A percentile compares a stretch with the other conserved stretches of the same genome.
Evolutionary conservation across 2,888 invertebrate species (phyloP).

Genomic region (Acleris sparsana): DNA sequence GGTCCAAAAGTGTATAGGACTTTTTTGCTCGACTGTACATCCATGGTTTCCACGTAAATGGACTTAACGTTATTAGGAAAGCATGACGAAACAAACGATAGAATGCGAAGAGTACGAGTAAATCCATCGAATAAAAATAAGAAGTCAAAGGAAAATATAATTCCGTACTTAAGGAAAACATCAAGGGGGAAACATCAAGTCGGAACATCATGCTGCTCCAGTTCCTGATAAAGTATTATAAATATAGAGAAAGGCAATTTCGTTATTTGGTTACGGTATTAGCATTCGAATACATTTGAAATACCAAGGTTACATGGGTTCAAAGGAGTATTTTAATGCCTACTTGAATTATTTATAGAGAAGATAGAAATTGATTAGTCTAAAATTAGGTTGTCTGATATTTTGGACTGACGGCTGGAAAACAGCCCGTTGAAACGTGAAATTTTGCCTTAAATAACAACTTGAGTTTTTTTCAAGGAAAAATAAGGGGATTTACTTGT

Average conservation of each 20-base stretch:
- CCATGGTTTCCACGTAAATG: slow-evolving; percentile 7
- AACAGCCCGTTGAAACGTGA: no score
- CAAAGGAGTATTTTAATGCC: no score
- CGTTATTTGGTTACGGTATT: not conserved
- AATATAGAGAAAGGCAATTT: slow-evolving; percentile 4
- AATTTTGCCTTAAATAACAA: no score
- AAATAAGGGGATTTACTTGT: no score
- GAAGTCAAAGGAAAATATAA: slow-evolving; percentile 39
- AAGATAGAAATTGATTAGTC: no score
- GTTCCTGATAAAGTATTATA: slow-evolving; percentile 27
- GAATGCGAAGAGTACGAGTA: slow-evolving; percentile 13
- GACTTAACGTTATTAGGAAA: slow-evolving; percentile 29
- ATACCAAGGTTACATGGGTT: no score
- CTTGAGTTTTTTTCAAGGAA: no score
- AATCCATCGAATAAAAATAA: slow-evolving; percentile 36
- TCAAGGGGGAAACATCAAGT: slow-evolving; percentile 37
- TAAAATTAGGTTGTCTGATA: no score
- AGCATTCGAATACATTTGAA: no score
- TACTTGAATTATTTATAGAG: no score
- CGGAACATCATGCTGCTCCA: slow-evolving; percentile 39
- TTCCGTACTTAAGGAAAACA: slow-evolving; percentile 40
- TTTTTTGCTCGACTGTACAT: not conserved
- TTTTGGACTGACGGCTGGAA: no score
- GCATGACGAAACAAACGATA: slow-evolving; percentile 24
- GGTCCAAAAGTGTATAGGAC: no score